phyloP scores from a whole-genome alignment of 2,113 vertebrate species.

The Pseudois nayaur region DNA sequence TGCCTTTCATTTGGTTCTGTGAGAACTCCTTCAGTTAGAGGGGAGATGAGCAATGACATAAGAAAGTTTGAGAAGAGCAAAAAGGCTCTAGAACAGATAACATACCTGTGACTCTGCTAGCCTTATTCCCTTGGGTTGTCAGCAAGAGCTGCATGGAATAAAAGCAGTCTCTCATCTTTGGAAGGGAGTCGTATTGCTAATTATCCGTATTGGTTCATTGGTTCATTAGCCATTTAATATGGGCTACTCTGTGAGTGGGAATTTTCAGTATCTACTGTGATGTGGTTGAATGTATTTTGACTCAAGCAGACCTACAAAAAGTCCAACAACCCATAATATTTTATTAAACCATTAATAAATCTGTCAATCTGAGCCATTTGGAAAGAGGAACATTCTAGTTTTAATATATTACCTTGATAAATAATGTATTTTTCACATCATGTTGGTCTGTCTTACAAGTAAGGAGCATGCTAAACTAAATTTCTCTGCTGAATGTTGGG shows the following conservation, averaged over 20 bases:
- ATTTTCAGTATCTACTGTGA: not conserved
- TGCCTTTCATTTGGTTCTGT: constrained; percentile 16
- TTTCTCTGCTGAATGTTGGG: constrained; percentile 12
- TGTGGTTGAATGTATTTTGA: constrained; percentile 27
- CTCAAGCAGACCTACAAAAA: not conserved
- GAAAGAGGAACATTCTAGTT: not conserved
- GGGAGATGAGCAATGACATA: not conserved
- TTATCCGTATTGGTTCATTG: not conserved
- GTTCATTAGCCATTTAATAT: not conserved
- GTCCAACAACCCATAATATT: not conserved
- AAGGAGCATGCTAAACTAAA: not conserved
- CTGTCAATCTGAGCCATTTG: not conserved
- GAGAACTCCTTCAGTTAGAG: not conserved
- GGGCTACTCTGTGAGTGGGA: not conserved
- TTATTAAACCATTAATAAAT: not conserved
- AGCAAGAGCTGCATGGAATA: not conserved
- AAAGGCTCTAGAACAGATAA: not conserved
- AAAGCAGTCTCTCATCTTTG: not conserved
- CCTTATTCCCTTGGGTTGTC: not conserved
- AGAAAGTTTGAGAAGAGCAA: not conserved
- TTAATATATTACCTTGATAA: not conserved
- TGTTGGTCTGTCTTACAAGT: not conserved
- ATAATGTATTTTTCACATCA: not conserved
- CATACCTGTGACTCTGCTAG: not conserved
- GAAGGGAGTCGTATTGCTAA: not conserved